Base-by-base conservation (phyloP, 2,113 vertebrate species). In the Rostratula benghalensis region DNA sequence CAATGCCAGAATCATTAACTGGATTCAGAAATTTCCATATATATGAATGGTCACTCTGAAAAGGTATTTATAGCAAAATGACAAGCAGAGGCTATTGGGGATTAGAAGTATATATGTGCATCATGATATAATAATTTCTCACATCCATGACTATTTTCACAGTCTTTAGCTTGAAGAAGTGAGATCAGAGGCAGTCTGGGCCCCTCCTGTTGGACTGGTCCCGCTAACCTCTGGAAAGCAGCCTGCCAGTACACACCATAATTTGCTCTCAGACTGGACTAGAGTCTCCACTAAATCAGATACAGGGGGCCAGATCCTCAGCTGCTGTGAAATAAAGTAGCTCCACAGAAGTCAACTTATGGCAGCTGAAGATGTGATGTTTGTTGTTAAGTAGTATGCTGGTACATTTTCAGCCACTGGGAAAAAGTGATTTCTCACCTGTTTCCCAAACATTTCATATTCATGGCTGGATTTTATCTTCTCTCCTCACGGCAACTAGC, bases 41-140 rank as follows among this genome's bases (percentile, higher is more conserved):
- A 23, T 83, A 95, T 94, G 84, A 95, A 87, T 79, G 63, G 85
- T 87, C 89, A 89, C 83, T 93, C 67, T n/a, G 95, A 97, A 91
- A 96, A 95, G 33, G 41, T 90, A 79, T 89, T 96, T 76, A 83
- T 60, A 92, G 74, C 22, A 65, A 97, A 97, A 97, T 57, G 85
- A 93, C 93, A 96, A 90, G 93, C 68, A 93, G 79, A 92, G 93
- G 84, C 70, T 98, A 80, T 83, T 94, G 94, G 65, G 86, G 89
- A 96, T 79, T 88, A 95, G 87, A 74, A 83, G 87, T 64, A 93
- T n/a, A 80, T 56, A 90, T 59, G 91, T 78, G 87, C 94, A 94
- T 90, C 93, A 88, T 51, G 16, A 30, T n/a, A 46, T 61, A 46
- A 74, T 81, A 6, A 2, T 89, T 96, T 91, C 71, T 82, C 92